Evolutionary conservation across 2,113 vertebrate genomes (phyloP).

Genomic region (Daubentonia madagascariensis): DNA sequence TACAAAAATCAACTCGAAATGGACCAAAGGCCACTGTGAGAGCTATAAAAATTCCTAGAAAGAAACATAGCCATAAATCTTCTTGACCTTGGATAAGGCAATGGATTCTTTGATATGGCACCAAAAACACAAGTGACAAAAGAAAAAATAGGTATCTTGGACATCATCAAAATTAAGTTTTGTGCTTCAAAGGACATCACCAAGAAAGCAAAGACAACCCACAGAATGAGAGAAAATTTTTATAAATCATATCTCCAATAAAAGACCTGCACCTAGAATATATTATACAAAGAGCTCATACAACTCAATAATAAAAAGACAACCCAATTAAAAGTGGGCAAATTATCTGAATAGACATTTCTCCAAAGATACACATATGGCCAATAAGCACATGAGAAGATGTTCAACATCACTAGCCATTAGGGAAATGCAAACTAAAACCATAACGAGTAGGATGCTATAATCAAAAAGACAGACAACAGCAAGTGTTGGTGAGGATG

Average conservation of each 20-base stretch:
- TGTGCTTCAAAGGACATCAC: neutral
- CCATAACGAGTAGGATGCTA: neutral
- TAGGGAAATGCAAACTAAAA: neutral
- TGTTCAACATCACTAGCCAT: neutral
- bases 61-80: neutral
- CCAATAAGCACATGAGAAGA: neutral
- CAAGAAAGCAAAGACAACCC: neutral
- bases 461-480: neutral
- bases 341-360: neutral
- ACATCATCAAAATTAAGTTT: neutral
- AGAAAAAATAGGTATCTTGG: neutral
- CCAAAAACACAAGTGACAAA: neutral
- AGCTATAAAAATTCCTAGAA: neutral
- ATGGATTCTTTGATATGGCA: neutral
- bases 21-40: neutral
- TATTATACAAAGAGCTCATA: neutral
- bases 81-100: neutral
- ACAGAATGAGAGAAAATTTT: neutral
- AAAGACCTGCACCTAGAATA: neutral
- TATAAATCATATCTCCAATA: neutral
- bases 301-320: slow-evolving; percentile 2
- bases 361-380: neutral
- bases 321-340: neutral
- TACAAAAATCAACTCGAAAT: neutral
- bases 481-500: neutral